Evolutionary conservation across 1,140 invertebrate species (phyloP).

Genomic region (Gerris buenoi): DNA sequence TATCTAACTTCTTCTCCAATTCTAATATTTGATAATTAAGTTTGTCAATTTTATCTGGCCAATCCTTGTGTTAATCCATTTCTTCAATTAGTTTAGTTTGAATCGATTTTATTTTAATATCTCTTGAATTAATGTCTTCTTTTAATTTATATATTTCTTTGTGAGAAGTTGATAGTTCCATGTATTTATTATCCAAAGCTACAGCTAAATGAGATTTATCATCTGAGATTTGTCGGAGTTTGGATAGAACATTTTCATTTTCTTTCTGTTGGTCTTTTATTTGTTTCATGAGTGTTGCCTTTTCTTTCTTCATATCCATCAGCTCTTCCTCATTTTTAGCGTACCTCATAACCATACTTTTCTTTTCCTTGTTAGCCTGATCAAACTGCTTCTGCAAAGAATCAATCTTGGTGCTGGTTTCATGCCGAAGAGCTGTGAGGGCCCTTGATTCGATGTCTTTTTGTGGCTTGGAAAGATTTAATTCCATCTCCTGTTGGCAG

Average conservation of each 20-base stretch:
- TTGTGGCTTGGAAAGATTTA: constrained; percentile 14
- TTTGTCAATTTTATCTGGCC: constrained; percentile 32
- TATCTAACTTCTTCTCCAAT: constrained; percentile 37
- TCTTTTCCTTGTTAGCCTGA: constrained; percentile 51
- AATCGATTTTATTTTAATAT: constrained; percentile 66
- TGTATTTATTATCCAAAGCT: constrained; percentile 52
- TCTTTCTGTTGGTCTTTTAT: constrained; percentile 47
- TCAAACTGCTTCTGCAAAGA: constrained; percentile 29
- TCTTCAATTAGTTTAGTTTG: constrained; percentile 66
- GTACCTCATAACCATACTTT: constrained; percentile 71
- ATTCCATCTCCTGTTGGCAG: constrained; percentile 10
- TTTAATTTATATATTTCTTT: constrained; percentile 53
- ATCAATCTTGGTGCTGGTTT: constrained; percentile 12
- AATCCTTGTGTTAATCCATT: constrained; percentile 51
- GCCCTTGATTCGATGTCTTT: constrained; percentile 15
- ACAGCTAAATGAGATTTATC: constrained; percentile 52
- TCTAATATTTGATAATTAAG: constrained; percentile 33
- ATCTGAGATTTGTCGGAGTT: constrained; percentile 44
- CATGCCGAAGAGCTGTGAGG: constrained; percentile 11
- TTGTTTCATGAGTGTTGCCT: constrained; percentile 44
- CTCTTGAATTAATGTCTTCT: constrained; percentile 51
- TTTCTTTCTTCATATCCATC: constrained; percentile 42
- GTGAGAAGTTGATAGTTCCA: constrained; percentile 45
- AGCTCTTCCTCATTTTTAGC: constrained; percentile 66
- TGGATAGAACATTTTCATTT: constrained; percentile 46